A percentile compares a stretch with the other conserved stretches of the same genome.
Evolutionary conservation across 2,888 invertebrate genomes (phyloP).

Genomic region (Sericinus montela): DNA sequence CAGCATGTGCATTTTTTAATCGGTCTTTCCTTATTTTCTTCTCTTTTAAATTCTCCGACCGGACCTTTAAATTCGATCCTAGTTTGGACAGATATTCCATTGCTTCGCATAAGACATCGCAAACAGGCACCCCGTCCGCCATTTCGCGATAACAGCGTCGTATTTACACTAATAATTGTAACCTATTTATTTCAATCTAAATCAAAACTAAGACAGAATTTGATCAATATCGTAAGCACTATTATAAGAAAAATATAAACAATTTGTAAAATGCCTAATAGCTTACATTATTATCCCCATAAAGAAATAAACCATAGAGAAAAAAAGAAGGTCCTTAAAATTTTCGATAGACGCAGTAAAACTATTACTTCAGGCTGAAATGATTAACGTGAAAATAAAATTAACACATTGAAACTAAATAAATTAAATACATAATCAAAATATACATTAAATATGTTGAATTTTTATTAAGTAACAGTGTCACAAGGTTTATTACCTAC

Average conservation of each 20-base stretch:
- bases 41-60: conserved; percentile 58
- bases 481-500: not conserved
- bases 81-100: conserved; percentile 70
- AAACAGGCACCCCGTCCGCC: conserved; percentile 56
- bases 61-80: conserved; percentile 57
- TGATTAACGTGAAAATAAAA: no score
- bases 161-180: conserved; percentile 16
- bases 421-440: not conserved
- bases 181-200: not conserved
- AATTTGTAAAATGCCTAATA: conserved; percentile 8
- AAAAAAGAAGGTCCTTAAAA: conserved; percentile 33
- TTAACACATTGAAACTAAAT: not conserved
- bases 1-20: conserved; percentile 56
- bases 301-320: conserved; percentile 56
- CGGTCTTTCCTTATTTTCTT: conserved; percentile 57
- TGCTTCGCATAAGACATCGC: conserved; percentile 62
- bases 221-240: conserved; percentile 17
- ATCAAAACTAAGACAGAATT: conserved; percentile 3
- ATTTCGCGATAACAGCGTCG: conserved; percentile 38
- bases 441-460: not conserved
- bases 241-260: not conserved
- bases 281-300: conserved; percentile 7
- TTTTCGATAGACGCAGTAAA: conserved; percentile 4
- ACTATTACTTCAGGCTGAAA: not conserved
- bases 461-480: no score